Evolutionary conservation across 2,888 invertebrate species (phyloP), one percentile per base, ranked within the genome.

Genomic region (Heliconius ethilla): DNA sequence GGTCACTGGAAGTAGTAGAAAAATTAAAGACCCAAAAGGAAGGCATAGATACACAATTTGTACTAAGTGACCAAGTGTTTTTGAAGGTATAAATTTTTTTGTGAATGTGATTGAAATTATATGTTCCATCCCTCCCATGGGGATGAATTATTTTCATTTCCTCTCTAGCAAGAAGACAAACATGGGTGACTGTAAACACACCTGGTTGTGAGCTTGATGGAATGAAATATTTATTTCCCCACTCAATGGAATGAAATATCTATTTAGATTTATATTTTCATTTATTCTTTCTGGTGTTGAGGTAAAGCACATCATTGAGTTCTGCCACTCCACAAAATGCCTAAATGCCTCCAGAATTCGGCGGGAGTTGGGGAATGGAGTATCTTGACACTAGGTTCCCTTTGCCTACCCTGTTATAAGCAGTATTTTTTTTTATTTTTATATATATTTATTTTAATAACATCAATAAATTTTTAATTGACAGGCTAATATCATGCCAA

Each of bases 31-130:
- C 96, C 74, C 97, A 98, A 89, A 96, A 97, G 85, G 96, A 97
- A 78, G 96, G 97, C 82, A 95, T 97, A 87, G 97, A 98, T 88
- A 98, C 98, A 9, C 97, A 98, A 86, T 99, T 99, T 93, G 95
- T 99, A 83, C 95, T 99, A 40, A 98, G 98, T 83, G 99, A 99
- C 90, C 98, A 99, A 94, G 97, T 98, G 72, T 97, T 97, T 91
- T 96, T 96, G 15, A 96, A 96, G 92, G 95, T 94, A 84, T 69
- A 25, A 69, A 40, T n/a, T n/a, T 67, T 9, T 6, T 66, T 2
- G 1, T 66, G 29, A 29, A 29, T 2, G 15, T 15, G 6, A 65
- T 65, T 37, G 37, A 37, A 65, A 15, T 1, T 22, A 7, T 29
- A 13, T 63, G 27, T 15, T 15, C 7, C 1, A 55, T 55, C 51